Percentiles rank a stretch among this genome's conserved stretches.
Conservation (phyloP, 1,140 invertebrate species). For the Campodea augens region DNA sequence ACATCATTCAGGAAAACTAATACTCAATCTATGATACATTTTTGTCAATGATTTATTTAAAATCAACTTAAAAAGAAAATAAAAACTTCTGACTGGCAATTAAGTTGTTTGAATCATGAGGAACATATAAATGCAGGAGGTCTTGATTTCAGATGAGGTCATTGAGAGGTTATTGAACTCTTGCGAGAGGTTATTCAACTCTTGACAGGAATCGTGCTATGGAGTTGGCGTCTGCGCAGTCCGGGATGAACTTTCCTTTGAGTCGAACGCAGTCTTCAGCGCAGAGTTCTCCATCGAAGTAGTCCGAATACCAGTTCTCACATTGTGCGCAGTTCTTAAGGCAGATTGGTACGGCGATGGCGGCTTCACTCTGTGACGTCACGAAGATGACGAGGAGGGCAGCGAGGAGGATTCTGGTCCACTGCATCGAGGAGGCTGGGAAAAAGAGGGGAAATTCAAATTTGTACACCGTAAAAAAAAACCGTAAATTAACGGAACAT, state of each 20-base stretch:
- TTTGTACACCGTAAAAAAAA: too few species aligned
- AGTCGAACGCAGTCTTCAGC: conserved; percentile 60
- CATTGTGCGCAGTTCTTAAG: conserved; percentile 72
- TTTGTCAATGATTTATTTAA: too few species aligned
- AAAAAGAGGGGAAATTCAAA: too few species aligned
- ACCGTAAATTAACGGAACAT: too few species aligned
- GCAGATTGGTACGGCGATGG: conserved; percentile 33
- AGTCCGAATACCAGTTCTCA: conserved; percentile 63
- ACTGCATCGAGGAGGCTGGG: too few species aligned
- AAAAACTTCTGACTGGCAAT: too few species aligned
- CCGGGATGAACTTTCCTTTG: conserved; percentile 59
- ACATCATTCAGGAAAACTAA: not conserved
- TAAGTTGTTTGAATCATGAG: too few species aligned
- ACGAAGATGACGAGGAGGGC: conserved; percentile 1
- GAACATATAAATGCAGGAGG: too few species aligned
- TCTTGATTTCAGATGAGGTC: not conserved
- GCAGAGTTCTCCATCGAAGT: conserved; percentile 63
- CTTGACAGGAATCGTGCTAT: conserved; percentile 60
- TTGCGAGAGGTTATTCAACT: conserved; percentile 29
- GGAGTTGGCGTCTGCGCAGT: conserved; percentile 57
- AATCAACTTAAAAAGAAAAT: too few species aligned
- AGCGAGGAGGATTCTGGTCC: too few species aligned
- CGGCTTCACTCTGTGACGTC: not conserved
- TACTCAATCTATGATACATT: too few species aligned
- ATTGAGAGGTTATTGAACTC: too few species aligned